phyloP scores from a whole-genome alignment of 2,797 vertebrate species.

The Austrolebias charrua region DNA sequence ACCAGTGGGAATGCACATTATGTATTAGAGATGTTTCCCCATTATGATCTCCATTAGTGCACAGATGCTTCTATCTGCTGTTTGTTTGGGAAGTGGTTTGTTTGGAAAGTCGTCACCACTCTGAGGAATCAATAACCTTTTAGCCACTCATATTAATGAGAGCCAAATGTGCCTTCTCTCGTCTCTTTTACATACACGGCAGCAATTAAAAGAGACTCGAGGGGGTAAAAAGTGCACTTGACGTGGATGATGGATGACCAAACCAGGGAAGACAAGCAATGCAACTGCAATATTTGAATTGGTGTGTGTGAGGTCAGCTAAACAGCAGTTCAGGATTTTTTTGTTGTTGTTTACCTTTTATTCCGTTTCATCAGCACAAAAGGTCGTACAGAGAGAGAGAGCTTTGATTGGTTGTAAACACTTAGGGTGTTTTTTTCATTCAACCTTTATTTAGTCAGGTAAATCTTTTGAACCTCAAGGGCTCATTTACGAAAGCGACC shows the following conservation, averaged over 20 bases:
- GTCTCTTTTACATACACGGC: constrained; percentile 66
- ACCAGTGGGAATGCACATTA: constrained; percentile 45
- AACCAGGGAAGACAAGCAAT: constrained; percentile 64
- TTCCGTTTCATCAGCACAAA: constrained; percentile 38
- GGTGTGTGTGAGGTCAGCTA: constrained; percentile 46
- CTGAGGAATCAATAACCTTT: constrained; percentile 81
- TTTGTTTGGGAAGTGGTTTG: constrained; percentile 79
- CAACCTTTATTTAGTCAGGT: too few relatives aligned
- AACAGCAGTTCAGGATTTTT: constrained; percentile 6
- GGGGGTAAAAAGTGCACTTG: constrained; percentile 52
- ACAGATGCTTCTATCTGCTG: constrained; percentile 66
- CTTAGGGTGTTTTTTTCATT: too few relatives aligned
- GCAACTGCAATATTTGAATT: constrained; percentile 64
- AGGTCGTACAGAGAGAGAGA: constrained; percentile 5
- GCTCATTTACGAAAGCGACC: too few relatives aligned
- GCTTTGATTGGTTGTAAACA: too few relatives aligned
- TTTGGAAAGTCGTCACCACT: constrained; percentile 78
- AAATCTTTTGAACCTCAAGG: too few relatives aligned
- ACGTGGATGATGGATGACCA: constrained; percentile 72
- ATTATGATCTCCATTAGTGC: constrained; percentile 77
- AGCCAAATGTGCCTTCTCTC: constrained; percentile 75
- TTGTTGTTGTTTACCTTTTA: constrained; percentile 17
- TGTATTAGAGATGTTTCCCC: constrained; percentile 72
- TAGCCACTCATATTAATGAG: constrained; percentile 80
- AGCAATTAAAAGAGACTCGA: constrained; percentile 67